Evolutionary conservation across 2,113 vertebrate species (phyloP).

Genomic region (Pimephales promelas): DNA sequence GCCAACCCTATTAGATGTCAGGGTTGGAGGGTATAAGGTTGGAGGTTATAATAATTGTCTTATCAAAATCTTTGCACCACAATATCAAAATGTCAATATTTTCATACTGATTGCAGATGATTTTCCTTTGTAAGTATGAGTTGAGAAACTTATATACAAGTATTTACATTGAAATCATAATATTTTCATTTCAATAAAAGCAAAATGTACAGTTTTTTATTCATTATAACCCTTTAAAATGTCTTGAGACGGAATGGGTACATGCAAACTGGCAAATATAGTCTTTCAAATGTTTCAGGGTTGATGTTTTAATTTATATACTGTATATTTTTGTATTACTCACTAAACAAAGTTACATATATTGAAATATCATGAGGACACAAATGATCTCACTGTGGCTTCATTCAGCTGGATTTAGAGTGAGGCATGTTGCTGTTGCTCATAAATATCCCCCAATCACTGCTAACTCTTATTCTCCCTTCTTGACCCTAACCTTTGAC

Average conservation of each 20-base stretch:
- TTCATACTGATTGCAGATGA: neutral
- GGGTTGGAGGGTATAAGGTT: neutral
- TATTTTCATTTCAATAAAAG: neutral
- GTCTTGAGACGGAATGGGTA: neutral
- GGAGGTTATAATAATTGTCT: neutral
- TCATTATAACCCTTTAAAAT: neutral
- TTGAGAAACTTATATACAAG: neutral
- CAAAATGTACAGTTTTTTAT: neutral
- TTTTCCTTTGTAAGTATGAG: neutral
- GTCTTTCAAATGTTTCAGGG: neutral
- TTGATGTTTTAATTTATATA: neutral
- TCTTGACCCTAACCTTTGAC: slow-evolving; percentile 59
- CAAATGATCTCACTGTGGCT: neutral
- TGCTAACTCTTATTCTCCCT: slow-evolving; percentile 10
- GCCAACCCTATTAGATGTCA: no score
- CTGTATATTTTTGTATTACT: neutral
- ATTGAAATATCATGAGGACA: neutral
- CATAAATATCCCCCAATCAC: neutral
- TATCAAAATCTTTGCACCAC: neutral
- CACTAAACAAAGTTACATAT: neutral
- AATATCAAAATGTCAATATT: neutral
- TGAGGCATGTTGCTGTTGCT: neutral
- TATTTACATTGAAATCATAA: neutral
- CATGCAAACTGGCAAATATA: neutral
- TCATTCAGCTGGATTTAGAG: neutral